Conservation (phyloP, 2,113 vertebrate species). For the Turnix velox region DNA sequence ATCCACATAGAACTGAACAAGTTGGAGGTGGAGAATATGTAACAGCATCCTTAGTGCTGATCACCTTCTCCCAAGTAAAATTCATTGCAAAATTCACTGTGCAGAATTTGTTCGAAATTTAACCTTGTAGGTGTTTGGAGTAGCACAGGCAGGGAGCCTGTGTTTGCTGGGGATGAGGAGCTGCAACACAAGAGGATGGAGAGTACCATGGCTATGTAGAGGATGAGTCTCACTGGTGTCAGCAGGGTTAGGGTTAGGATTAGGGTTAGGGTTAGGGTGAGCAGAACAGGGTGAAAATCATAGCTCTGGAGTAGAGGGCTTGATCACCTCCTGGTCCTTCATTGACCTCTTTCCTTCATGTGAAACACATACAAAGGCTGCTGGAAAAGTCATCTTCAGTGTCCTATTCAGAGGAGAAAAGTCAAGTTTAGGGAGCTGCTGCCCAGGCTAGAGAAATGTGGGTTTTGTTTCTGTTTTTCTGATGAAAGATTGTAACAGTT, state of each 20-base stretch:
- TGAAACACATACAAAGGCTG: background rate
- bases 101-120: background rate
- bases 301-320: background rate
- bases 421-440: background rate
- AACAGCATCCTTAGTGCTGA: rapidly evolving
- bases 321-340: background rate
- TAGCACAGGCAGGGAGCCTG: background rate
- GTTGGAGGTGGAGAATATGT: background rate
- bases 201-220: rapidly evolving
- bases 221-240: background rate
- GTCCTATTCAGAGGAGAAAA: rapidly evolving
- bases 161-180: background rate
- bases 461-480: background rate
- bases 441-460: background rate
- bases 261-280: too few relatives aligned
- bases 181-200: background rate
- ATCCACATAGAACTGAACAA: background rate
- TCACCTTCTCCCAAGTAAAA: background rate
- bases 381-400: background rate
- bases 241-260: too few relatives aligned
- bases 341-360: background rate
- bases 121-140: background rate
- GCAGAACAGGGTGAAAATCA: background rate
- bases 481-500: background rate
- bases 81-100: background rate